Evolutionary conservation across 2,888 invertebrate species (phyloP).

Genomic region (Pardosa pseudoannulata): DNA sequence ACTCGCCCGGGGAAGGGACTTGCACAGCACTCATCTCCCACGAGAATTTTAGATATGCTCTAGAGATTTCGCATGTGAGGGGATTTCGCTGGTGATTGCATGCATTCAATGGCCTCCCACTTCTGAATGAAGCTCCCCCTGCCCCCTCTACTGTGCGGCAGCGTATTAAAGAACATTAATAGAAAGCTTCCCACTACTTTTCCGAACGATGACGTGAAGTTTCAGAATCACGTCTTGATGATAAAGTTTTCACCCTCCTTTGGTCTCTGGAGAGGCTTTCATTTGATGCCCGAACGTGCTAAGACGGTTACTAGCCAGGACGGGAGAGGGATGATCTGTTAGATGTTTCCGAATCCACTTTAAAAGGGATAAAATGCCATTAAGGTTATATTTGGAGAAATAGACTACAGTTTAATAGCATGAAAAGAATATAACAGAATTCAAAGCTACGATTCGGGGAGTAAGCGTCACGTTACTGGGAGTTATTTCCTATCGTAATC

Average conservation of each 20-base stretch:
- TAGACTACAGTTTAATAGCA: no score
- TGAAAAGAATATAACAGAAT: no score
- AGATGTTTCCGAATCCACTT: no score
- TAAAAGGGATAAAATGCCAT: not conserved
- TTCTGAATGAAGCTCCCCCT: not conserved
- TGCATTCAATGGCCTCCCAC: not conserved
- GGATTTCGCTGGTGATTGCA: not conserved
- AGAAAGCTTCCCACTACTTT: not conserved
- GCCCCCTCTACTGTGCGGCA: not conserved
- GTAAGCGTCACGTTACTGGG: no score
- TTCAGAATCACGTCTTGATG: not conserved
- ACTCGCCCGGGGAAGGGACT: not conserved
- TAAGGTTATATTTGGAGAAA: no score
- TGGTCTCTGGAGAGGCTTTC: not conserved
- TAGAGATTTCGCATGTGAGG: not conserved
- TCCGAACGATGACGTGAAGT: not conserved
- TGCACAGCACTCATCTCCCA: not conserved
- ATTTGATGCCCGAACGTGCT: not conserved
- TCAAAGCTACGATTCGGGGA: no score
- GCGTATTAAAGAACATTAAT: not conserved
- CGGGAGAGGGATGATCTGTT: no score
- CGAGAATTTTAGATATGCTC: constrained; percentile 3
- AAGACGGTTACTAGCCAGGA: not conserved
- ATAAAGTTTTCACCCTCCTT: not conserved
- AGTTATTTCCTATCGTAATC: no score